Conservation (phyloP, 2,888 invertebrate genomes). For the Athalia cordata region DNA sequence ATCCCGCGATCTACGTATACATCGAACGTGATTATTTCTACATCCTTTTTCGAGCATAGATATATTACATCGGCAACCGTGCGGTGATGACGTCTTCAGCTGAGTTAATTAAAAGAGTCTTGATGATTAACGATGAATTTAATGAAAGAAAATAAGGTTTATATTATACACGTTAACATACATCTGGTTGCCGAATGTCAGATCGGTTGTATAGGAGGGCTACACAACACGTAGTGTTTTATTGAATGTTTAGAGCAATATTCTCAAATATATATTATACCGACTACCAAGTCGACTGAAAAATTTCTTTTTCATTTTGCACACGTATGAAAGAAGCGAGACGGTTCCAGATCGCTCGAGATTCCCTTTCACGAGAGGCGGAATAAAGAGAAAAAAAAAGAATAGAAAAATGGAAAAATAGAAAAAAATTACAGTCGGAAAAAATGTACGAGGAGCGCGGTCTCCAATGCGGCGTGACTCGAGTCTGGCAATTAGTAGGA, state of each 20-base stretch:
- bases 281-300: background rate
- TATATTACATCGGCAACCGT: too few relatives aligned
- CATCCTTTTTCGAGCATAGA: too few relatives aligned
- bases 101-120: background rate
- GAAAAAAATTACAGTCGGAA: constrained; percentile 40
- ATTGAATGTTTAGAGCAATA: background rate
- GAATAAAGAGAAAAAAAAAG: constrained; percentile 14
- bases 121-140: constrained; percentile 64
- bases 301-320: background rate
- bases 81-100: too few relatives aligned
- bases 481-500: constrained; percentile 67
- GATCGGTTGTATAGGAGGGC: background rate
- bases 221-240: too few relatives aligned
- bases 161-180: constrained; percentile 47
- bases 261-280: background rate
- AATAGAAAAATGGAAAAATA: constrained; percentile 10
- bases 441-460: constrained; percentile 28
- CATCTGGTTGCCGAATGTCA: constrained; percentile 68
- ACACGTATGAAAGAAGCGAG: background rate
- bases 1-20: background rate
- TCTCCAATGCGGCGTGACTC: constrained; percentile 55
- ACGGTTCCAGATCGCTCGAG: constrained; percentile 37
- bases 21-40: too few relatives aligned
- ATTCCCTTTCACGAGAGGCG: background rate
- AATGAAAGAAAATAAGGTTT: constrained; percentile 66